Evolutionary conservation across 2,113 vertebrate species (phyloP).

Genomic region (Spea bombifrons): DNA sequence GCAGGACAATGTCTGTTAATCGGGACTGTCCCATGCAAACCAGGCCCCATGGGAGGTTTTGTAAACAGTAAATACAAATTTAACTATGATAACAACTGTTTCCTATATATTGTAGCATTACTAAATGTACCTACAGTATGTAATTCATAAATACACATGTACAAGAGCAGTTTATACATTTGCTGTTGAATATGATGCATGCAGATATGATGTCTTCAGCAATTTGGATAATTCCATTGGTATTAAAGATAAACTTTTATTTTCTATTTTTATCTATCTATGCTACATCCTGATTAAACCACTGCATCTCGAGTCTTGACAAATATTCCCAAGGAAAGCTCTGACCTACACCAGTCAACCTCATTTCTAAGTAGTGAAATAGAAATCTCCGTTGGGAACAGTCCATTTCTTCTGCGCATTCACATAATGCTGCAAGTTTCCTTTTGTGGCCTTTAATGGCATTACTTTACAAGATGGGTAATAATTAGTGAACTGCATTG

Average conservation of each 20-base stretch:
- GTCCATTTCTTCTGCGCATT: constrained; percentile 31
- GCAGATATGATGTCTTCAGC: background rate
- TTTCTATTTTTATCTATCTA: constrained; percentile 12
- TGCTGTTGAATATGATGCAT: no score
- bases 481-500: constrained; percentile 48
- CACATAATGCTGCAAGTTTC: constrained; percentile 26
- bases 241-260: constrained; percentile 20
- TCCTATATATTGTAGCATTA: no score
- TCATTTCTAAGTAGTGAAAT: constrained; percentile 45
- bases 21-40: no score
- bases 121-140: no score
- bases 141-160: no score
- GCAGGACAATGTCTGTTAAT: no score
- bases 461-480: constrained; percentile 34
- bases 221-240: constrained; percentile 9
- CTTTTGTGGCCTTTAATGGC: constrained; percentile 37
- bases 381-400: constrained; percentile 30
- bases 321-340: constrained; percentile 24
- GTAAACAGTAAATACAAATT: no score
- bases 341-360: constrained; percentile 42
- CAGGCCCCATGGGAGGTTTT: no score
- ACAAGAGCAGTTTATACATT: no score
- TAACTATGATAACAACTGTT: no score
- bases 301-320: constrained; percentile 13
- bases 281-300: background rate